Evolutionary conservation across 2,113 vertebrate genomes (phyloP).

Genomic region (Clarias macrocephalus): DNA sequence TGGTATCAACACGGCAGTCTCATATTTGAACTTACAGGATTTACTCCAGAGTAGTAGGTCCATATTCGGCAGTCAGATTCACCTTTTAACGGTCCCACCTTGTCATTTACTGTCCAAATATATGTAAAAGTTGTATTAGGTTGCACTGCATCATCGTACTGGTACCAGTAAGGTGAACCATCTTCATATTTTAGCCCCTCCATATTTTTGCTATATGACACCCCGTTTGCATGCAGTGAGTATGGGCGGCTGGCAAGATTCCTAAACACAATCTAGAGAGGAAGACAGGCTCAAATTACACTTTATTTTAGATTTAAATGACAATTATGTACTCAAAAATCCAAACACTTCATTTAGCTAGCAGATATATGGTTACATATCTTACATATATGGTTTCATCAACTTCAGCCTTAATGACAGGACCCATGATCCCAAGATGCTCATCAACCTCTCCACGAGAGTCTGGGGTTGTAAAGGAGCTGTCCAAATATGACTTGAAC

Average conservation of each 20-base stretch:
- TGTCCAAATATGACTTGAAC: constrained; percentile 86
- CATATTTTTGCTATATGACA: constrained; percentile 86
- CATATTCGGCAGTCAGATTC: constrained; percentile 84
- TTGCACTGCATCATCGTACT: constrained; percentile 79
- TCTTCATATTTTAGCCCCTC: constrained; percentile 85
- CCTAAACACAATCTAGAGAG: constrained; percentile 84
- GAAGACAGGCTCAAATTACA: constrained; percentile 14
- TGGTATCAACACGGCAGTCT: not conserved
- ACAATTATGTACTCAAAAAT: not conserved
- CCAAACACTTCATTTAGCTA: not conserved
- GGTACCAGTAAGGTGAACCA: constrained; percentile 81
- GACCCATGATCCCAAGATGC: constrained; percentile 91
- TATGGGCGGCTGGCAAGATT: constrained; percentile 86
- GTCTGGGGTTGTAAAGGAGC: constrained; percentile 76
- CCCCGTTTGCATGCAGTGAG: constrained; percentile 90
- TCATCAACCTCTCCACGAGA: constrained; percentile 81
- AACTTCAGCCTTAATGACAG: constrained; percentile 89
- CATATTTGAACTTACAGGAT: constrained; percentile 77
- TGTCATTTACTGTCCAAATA: constrained; percentile 78
- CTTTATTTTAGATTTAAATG: not conserved
- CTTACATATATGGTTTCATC: constrained; percentile 86
- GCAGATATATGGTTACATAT: constrained; percentile 79
- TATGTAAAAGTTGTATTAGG: constrained; percentile 85
- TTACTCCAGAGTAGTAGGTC: constrained; percentile 91
- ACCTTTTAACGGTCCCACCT: constrained; percentile 71